phyloP scores from a whole-genome alignment of 1,140 invertebrate genomes.

The Eriosoma lanigerum region DNA sequence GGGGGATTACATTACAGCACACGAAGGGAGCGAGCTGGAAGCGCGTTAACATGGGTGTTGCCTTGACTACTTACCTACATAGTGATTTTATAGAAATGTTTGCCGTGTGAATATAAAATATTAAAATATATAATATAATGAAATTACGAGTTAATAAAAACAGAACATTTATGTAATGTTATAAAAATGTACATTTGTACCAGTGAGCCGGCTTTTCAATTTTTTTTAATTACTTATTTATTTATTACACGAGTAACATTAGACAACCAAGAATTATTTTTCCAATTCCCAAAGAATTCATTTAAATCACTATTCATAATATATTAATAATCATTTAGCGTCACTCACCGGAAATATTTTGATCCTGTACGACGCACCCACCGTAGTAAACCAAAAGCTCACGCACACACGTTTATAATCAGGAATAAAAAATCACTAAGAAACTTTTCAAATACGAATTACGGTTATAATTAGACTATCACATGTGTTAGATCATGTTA shows the following conservation, averaged over 20 bases:
- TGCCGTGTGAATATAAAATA: background rate
- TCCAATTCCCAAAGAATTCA: no score
- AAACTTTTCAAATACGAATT: background rate
- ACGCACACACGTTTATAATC: background rate
- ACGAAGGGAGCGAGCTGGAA: background rate
- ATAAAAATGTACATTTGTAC: no score
- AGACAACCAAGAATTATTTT: background rate
- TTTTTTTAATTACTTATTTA: background rate
- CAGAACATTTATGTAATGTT: background rate
- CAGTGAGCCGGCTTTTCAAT: background rate
- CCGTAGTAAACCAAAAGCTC: background rate
- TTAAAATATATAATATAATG: background rate
- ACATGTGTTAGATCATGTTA: background rate
- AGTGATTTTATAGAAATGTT: conserved; percentile 12
- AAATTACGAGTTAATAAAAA: background rate
- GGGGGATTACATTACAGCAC: background rate
- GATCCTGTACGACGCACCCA: conserved; percentile 20
- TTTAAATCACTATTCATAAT: no score
- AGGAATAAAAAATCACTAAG: background rate
- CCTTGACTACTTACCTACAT: conserved; percentile 46
- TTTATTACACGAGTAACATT: background rate
- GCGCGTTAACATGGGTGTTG: conserved; percentile 28
- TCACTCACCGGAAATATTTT: conserved; percentile 39
- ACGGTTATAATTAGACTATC: background rate
- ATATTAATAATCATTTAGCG: background rate